A percentile compares a stretch with the other conserved stretches of the same genome.
phyloP scores from a whole-genome alignment of 2,797 vertebrate genomes.

The Alcedo quadribrachys region DNA sequence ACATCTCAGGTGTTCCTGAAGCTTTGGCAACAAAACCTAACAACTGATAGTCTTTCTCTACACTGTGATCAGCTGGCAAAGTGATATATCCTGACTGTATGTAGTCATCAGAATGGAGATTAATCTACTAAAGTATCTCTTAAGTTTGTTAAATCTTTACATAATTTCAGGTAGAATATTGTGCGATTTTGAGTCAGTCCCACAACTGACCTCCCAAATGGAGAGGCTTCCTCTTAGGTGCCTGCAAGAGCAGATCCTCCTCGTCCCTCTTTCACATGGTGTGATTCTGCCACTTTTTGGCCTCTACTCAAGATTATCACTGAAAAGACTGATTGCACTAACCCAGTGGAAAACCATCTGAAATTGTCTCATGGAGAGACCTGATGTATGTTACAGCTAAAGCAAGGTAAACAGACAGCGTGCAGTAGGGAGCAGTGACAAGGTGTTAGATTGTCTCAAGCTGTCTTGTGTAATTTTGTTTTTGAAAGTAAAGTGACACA shows the following conservation, averaged over 20 bases:
- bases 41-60: background rate
- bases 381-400: conserved; percentile 36
- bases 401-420: conserved; percentile 65
- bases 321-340: conserved; percentile 25
- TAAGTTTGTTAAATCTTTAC: background rate
- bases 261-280: background rate
- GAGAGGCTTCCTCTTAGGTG: accelerated
- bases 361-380: conserved; percentile 23
- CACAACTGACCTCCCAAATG: background rate
- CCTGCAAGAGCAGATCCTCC: background rate
- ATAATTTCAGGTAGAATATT: background rate
- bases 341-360: conserved; percentile 30
- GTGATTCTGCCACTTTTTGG: background rate
- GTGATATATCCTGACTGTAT: accelerated
- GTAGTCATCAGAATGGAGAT: background rate
- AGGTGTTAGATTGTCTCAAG: conserved; percentile 69
- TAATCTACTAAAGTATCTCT: background rate
- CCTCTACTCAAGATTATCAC: background rate
- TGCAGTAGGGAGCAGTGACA: conserved; percentile 50
- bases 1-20: background rate
- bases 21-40: background rate
- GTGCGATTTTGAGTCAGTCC: accelerated
- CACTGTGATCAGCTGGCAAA: background rate
- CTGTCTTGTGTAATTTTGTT: conserved; percentile 61
- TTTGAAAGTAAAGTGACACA: conserved; percentile 40